Base-by-base conservation (phyloP, 2,113 vertebrate genomes). In the Mormyrus iriodes region DNA sequence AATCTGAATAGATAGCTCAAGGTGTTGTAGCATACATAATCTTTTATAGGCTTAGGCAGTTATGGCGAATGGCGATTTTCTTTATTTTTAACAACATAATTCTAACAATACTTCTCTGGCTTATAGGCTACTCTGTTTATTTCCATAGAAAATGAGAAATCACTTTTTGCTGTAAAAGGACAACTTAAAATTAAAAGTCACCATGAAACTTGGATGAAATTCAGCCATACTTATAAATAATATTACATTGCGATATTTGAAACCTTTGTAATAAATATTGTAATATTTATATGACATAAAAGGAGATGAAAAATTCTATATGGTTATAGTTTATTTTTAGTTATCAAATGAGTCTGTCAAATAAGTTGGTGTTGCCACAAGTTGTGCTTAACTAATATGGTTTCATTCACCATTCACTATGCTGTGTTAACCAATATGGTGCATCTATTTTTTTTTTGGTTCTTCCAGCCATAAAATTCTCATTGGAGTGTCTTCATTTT, bases 401-500 rank as follows among this genome's bases (percentile, higher is more conserved):
- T n/a, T n/a, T n/a, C n/a, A n/a, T n/a, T n/a, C n/a, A n/a, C n/a
- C n/a, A n/a, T n/a, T n/a, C n/a, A n/a, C n/a, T n/a, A n/a, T n/a
- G n/a, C n/a, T 65, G 10, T 65, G 27, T 27, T 27, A 27, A 27
- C 58, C 3, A 24, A 65, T 27, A 27, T 24, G n/a, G 58, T 24
- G 24, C 58, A 24, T 61, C 58, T 58, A 1, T n/a, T 61, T 65
- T 76, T 76, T 73, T 61, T 15, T 17, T 31, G 0, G 1, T 35
- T 31, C 24, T 35, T 76, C 15, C 6, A 15, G 15, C 52, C 21
- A 39, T 85, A 13, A 15, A 31, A 51, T 86, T 86, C 90, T 90
- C 89, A 39, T 58, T 89, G 90, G 89, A 87, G 87, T 39, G 21
- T 76, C 89, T 87, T 10, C 31, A 21, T 88, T 92, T 94, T 93